Percentiles rank a stretch among this genome's conserved stretches.
phyloP scores from a whole-genome alignment of 2,113 vertebrate genomes.

The Hystrix brachyura region DNA sequence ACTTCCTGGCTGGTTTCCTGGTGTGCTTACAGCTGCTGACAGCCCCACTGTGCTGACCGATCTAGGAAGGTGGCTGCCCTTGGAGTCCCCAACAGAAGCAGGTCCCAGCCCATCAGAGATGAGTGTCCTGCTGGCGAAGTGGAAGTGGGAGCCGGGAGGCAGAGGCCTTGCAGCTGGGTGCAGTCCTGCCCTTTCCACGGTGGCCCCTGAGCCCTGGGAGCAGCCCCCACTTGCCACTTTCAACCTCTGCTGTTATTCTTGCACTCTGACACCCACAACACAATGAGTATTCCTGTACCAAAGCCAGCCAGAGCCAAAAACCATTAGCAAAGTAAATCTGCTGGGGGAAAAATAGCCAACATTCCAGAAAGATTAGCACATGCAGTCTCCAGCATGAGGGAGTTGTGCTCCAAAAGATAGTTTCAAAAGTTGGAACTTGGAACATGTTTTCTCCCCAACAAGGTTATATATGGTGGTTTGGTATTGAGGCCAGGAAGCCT shows the following conservation, averaged over 20 bases:
- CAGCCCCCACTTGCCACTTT: slow-evolving; percentile 25
- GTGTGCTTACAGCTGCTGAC: background rate
- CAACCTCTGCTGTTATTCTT: slow-evolving; percentile 37
- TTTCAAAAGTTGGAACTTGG: slow-evolving; percentile 67
- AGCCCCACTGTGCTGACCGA: background rate
- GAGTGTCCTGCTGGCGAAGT: background rate
- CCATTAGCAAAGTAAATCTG: slow-evolving; percentile 80
- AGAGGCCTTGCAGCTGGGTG: background rate
- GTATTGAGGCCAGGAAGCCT: background rate
- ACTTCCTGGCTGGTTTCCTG: slow-evolving; percentile 69
- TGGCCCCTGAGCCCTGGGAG: background rate
- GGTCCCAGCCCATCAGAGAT: background rate
- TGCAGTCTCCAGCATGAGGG: slow-evolving; percentile 61
- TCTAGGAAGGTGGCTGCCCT: background rate
- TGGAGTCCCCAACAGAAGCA: background rate
- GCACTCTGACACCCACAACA: slow-evolving; percentile 66
- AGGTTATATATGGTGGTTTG: slow-evolving; percentile 81
- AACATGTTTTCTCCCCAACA: slow-evolving; percentile 70
- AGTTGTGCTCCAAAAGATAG: slow-evolving; percentile 78
- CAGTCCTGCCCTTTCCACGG: background rate
- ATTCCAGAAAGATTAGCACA: slow-evolving; percentile 85
- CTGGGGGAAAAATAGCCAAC: slow-evolving; percentile 70
- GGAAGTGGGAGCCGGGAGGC: background rate
- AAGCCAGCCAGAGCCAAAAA: slow-evolving; percentile 74
- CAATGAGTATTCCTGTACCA: slow-evolving; percentile 78